Evolutionary conservation across 2,113 vertebrate genomes (phyloP).

Genomic region (Melierax canorus): DNA sequence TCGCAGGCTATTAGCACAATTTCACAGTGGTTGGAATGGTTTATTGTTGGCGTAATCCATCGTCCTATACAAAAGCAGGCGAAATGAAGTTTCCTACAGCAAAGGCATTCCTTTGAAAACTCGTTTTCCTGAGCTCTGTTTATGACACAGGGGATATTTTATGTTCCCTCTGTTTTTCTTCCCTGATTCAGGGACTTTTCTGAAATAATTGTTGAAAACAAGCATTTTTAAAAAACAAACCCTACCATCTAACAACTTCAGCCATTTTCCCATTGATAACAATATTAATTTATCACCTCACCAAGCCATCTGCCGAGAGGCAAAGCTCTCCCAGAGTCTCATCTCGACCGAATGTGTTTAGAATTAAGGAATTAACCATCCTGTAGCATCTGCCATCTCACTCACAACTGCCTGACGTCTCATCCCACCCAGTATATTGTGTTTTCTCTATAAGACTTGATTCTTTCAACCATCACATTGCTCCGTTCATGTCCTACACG

Average conservation of each 20-base stretch:
- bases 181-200: neutral
- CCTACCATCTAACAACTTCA: slow-evolving; percentile 6
- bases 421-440: slow-evolving; percentile 27
- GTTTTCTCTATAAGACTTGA: slow-evolving; percentile 10
- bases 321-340: slow-evolving; percentile 36
- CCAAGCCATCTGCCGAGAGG: slow-evolving; percentile 49
- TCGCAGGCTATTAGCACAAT: slow-evolving; percentile 38
- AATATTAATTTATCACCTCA: slow-evolving; percentile 59
- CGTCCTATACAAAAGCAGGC: slow-evolving; percentile 44
- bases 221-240: neutral
- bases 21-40: slow-evolving; percentile 48
- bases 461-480: slow-evolving; percentile 50
- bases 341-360: neutral
- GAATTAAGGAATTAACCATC: slow-evolving; percentile 41
- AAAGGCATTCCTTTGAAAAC: neutral
- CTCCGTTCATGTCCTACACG: neutral
- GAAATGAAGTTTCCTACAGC: slow-evolving; percentile 54
- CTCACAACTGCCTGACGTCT: slow-evolving; percentile 29
- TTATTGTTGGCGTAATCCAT: slow-evolving; percentile 46
- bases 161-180: slow-evolving; percentile 21
- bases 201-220: neutral
- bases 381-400: neutral
- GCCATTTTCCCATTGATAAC: slow-evolving; percentile 19
- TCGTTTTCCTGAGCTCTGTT: slow-evolving; percentile 26
- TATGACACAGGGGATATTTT: slow-evolving; percentile 18